Conservation (phyloP, 2,888 invertebrate species). For the Metalampra italica region DNA sequence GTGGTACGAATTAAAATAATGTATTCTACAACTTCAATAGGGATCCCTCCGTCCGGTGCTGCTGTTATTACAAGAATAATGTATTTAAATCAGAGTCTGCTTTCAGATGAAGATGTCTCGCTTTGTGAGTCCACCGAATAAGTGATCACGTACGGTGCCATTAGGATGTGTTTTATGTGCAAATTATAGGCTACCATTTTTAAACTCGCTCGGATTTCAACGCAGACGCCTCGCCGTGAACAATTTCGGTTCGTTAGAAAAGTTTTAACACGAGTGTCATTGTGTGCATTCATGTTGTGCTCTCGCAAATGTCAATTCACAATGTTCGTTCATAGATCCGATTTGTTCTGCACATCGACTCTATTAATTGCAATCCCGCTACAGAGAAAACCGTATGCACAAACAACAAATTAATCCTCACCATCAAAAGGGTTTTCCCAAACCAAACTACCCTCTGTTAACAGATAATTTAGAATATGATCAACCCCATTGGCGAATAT, state of each 20-base stretch:
- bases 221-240: slow-evolving; percentile 33
- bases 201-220: slow-evolving; percentile 59
- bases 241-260: slow-evolving; percentile 71
- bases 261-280: slow-evolving; percentile 44
- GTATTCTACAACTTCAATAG: slow-evolving; percentile 76
- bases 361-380: slow-evolving; percentile 58
- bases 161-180: slow-evolving; percentile 77
- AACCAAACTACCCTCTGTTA: slow-evolving; percentile 65
- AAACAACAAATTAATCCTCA: slow-evolving; percentile 68
- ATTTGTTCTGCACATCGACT: slow-evolving; percentile 11
- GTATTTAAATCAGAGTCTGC: slow-evolving; percentile 76
- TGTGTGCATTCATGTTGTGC: slow-evolving; percentile 20
- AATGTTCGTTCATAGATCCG: slow-evolving; percentile 7
- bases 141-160: slow-evolving; percentile 74
- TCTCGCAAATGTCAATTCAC: slow-evolving; percentile 6
- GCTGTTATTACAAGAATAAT: slow-evolving; percentile 76
- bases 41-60: slow-evolving; percentile 70
- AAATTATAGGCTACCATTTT: slow-evolving; percentile 76
- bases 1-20: slow-evolving; percentile 77
- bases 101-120: slow-evolving; percentile 72
- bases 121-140: slow-evolving; percentile 69
- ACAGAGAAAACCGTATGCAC: slow-evolving; percentile 47
- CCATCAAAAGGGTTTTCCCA: slow-evolving; percentile 65
- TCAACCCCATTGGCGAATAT: slow-evolving; percentile 71
- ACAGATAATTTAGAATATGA: slow-evolving; percentile 71